Conservation (phyloP, 2,113 vertebrate species). For the Peromyscus maniculatus region DNA sequence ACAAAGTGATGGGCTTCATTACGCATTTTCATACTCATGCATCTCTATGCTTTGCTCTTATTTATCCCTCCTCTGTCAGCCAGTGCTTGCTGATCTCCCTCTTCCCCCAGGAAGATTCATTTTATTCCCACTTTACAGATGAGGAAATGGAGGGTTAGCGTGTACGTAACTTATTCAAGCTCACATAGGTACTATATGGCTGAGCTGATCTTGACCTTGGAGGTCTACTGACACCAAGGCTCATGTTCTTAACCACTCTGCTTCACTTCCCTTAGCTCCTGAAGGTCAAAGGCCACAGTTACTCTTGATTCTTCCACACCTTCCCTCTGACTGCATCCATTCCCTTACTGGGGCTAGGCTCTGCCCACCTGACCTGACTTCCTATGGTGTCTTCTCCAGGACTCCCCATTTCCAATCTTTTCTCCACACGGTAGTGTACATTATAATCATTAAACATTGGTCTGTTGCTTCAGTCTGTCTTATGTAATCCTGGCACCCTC, state of each 20-base stretch:
- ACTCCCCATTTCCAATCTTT: background rate
- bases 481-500: background rate
- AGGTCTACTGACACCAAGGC: background rate
- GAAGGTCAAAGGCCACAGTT: background rate
- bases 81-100: background rate
- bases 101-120: background rate
- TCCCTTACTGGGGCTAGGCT: background rate
- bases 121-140: background rate
- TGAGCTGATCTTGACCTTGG: background rate
- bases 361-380: background rate
- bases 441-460: background rate
- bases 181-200: background rate
- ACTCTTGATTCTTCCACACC: background rate
- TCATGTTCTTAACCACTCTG: too few species aligned
- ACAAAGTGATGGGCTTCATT: background rate
- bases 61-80: background rate
- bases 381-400: background rate
- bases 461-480: too few species aligned
- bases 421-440: background rate
- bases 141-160: background rate
- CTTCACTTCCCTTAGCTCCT: too few species aligned
- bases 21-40: background rate
- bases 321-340: background rate
- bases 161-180: background rate
- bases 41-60: background rate